Percentiles rank a stretch among this genome's conserved stretches.
phyloP scores from a whole-genome alignment of 2,797 vertebrate genomes.

The Enteromius mattozi region DNA sequence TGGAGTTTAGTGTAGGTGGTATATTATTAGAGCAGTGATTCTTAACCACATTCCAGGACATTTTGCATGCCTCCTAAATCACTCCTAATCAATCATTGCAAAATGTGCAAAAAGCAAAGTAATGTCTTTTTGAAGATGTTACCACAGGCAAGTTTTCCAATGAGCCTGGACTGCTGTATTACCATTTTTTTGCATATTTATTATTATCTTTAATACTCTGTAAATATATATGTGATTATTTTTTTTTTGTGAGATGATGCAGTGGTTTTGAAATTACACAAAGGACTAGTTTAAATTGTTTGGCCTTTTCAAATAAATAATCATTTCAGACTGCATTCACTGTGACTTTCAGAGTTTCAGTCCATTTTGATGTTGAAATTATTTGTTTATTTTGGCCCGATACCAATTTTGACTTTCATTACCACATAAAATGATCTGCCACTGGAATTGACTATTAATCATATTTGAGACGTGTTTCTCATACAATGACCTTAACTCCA shows the following conservation, averaged over 20 bases:
- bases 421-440: neutral
- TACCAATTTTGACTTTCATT: conserved; percentile 13
- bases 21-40: neutral
- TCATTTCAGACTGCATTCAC: neutral
- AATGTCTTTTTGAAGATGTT: neutral
- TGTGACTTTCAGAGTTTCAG: neutral
- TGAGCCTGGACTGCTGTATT: neutral
- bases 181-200: neutral
- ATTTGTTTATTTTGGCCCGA: neutral
- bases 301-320: neutral
- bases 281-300: neutral
- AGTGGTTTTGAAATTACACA: neutral
- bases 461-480: neutral
- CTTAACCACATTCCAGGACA: neutral
- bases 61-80: neutral
- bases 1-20: neutral
- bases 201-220: neutral
- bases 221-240: neutral
- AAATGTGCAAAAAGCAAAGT: neutral
- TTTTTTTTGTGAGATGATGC: neutral
- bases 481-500: conserved; percentile 1
- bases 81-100: neutral
- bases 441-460: conserved; percentile 4
- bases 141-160: neutral
- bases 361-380: neutral